phyloP scores from a whole-genome alignment of 1,140 invertebrate species.

The Sinonovacula constricta region DNA sequence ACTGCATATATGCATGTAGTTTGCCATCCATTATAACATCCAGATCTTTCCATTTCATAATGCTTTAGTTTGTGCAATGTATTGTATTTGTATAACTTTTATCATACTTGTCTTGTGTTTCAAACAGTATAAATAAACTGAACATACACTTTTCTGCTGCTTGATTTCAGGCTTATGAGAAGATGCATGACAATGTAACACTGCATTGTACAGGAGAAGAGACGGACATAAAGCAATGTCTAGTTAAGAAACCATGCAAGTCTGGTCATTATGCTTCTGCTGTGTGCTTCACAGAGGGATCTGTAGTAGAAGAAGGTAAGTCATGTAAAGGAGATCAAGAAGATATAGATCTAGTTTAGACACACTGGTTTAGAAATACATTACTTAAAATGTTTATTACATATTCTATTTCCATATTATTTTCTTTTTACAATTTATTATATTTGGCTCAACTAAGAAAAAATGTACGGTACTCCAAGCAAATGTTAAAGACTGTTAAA shows the following conservation, averaged over 20 bases:
- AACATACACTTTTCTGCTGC: neutral
- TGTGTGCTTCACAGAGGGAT: conserved; percentile 53
- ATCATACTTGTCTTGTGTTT: neutral
- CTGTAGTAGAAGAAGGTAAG: conserved; percentile 46
- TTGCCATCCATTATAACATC: neutral
- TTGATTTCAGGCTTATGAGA: conserved; percentile 14
- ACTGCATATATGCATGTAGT: neutral
- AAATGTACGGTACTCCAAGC: too few species aligned
- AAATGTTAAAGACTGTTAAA: too few species aligned
- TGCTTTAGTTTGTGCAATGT: neutral
- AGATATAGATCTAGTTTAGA: too few species aligned
- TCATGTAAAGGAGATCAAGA: too few species aligned
- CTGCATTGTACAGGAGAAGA: conserved; percentile 57
- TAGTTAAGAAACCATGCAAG: conserved; percentile 21
- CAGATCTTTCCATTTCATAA: neutral
- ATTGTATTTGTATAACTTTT: neutral
- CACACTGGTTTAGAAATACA: too few species aligned
- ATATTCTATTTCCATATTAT: too few species aligned
- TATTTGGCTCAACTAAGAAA: too few species aligned
- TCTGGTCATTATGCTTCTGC: conserved; percentile 63
- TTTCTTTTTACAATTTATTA: too few species aligned
- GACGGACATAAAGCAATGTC: conserved; percentile 48
- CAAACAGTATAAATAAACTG: neutral
- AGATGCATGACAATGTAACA: conserved; percentile 37
- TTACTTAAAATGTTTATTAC: too few species aligned